Base-by-base conservation (phyloP, 2,797 vertebrate genomes). In the Loriculus beryllinus region DNA sequence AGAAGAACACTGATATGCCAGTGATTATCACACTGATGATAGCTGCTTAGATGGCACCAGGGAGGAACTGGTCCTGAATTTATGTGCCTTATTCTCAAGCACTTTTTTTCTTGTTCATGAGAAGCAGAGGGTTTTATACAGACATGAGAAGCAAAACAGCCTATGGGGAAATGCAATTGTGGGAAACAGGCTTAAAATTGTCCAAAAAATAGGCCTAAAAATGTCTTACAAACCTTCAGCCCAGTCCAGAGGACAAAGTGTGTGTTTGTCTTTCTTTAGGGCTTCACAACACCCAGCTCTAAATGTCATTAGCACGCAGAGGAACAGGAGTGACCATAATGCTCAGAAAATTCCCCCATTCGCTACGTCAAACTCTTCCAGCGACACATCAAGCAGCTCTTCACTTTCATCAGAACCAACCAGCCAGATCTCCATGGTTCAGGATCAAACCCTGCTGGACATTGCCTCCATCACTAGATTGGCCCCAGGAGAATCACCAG, bases 201-300 rank as follows among this genome's bases (percentile, higher is more conserved):
- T 43, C 64, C 79, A 78, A 10, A 31, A 60, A 60, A 40, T 6
- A 80, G 67, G 31, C 60, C 25, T 92, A 29, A 52, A 68, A 42
- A 20, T 88, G 81, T 85, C 71, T 87, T 88, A 26, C 7, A 45
- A 94, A 63, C 17, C 29, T 77, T 88, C 78, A 91, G 72, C 76
- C 47, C 49, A 86, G 62, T 72, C 39, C 87, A 87, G 90, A 90
- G 78, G 81, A 92, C 80, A 95, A 94, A 95, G 76, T 37, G 26
- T 93, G 62, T 93, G 81, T 95, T 94, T 96, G 77, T 86, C 82
- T 93, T 80, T 93, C 95, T 80, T 80, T 65, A 97, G 97, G 97
- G 95, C 94, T 97, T 95, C 96, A 89, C 96, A 97, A 96, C 86
- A 97, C 97, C 89, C 96, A 97, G 88, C 96, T 97, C 81, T 97